These are phyloP conservation scores for Drosophila meridionalis DNA, from an alignment of 2,888 invertebrate genomes.

Conservation along the genomic window DNA sequence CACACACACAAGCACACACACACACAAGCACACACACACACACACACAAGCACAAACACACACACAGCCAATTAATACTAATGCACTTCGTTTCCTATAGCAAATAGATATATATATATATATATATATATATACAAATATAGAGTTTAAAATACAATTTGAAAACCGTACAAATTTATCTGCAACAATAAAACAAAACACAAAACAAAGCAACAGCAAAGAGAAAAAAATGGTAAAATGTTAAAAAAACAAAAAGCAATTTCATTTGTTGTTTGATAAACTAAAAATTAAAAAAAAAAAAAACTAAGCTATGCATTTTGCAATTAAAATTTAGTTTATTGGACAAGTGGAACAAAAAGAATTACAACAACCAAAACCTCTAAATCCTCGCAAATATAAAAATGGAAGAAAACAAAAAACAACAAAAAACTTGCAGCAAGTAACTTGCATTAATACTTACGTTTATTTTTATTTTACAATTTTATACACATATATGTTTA, in stretches of 20 bases:
- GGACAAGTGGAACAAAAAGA: slow-evolving; percentile 38
- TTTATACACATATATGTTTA: slow-evolving; percentile 42
- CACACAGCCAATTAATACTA: slow-evolving; percentile 36
- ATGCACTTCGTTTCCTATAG: slow-evolving; percentile 77
- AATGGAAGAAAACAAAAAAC: slow-evolving; percentile 27
- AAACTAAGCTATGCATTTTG: slow-evolving; percentile 46
- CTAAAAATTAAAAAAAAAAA: slow-evolving; percentile 14
- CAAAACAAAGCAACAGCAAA: slow-evolving; percentile 32
- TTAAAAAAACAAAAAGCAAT: slow-evolving; percentile 37
- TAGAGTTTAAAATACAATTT: slow-evolving; percentile 56
- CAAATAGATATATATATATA: slow-evolving; percentile 43
- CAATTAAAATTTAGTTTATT: slow-evolving; percentile 26
- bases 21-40: slow-evolving; percentile 24
- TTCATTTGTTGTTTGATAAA: slow-evolving; percentile 52
- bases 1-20: slow-evolving; percentile 30
- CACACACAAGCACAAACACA: slow-evolving; percentile 24
- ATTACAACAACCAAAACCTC: slow-evolving; percentile 75
- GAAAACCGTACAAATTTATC: slow-evolving; percentile 77
- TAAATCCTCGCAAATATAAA: slow-evolving; percentile 76
- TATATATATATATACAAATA: slow-evolving; percentile 27
- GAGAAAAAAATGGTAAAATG: slow-evolving; percentile 35
- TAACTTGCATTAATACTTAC: slow-evolving; percentile 42
- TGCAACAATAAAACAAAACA: slow-evolving; percentile 52
- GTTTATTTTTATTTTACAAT: slow-evolving; percentile 63
- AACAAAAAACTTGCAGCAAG: slow-evolving; percentile 27